A percentile compares a stretch with the other conserved stretches of the same genome.
Evolutionary conservation across 2,113 vertebrate species (phyloP).

Genomic region (Chaetops frenatus): DNA sequence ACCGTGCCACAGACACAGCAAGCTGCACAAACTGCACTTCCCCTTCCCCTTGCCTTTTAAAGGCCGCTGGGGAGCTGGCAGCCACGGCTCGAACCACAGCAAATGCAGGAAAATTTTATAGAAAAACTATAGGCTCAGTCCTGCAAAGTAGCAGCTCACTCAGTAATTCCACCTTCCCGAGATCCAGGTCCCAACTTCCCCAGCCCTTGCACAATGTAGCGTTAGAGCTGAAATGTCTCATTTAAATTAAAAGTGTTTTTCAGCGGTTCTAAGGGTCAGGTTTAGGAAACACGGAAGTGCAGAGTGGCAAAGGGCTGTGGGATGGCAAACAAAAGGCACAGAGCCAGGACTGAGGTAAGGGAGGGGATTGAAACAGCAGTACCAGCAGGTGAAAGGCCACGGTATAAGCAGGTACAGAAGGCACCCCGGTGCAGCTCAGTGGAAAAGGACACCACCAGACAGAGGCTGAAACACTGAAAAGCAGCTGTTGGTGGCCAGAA

Average conservation of each 20-base stretch:
- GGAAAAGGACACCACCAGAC: neutral
- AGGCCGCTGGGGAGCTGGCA: neutral
- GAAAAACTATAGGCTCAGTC: neutral
- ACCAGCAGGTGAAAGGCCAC: neutral
- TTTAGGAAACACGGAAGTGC: neutral
- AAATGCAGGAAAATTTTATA: neutral
- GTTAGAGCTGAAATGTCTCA: neutral
- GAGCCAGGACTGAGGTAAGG: neutral
- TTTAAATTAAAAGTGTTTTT: neutral
- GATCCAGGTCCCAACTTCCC: neutral
- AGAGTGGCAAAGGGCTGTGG: neutral
- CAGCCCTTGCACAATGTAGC: neutral
- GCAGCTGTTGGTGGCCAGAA: constrained; percentile 16
- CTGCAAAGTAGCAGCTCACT: neutral
- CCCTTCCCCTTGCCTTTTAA: neutral
- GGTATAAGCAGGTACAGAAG: neutral
- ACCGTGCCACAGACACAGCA: neutral
- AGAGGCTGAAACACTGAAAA: neutral
- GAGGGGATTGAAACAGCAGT: neutral
- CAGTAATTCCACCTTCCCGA: neutral
- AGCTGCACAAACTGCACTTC: neutral
- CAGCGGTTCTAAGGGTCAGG: neutral
- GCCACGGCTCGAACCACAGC: neutral
- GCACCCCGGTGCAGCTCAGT: neutral
- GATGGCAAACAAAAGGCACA: neutral